Conservation (phyloP, 2,888 invertebrate genomes). For the Lepidocyrtoides sp. region DNA sequence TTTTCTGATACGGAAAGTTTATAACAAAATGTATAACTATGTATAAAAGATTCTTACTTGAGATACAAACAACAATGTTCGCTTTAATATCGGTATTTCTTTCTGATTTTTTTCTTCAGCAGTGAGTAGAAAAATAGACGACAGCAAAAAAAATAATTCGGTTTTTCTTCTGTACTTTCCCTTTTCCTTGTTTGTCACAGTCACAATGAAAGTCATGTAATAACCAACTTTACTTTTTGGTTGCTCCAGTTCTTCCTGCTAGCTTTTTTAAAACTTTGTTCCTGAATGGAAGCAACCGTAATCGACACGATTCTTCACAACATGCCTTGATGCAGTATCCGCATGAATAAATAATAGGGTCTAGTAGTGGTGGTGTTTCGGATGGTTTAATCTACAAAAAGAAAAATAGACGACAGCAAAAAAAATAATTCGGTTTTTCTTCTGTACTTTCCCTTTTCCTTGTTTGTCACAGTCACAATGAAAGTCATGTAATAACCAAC, state of each 20-base stretch:
- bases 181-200: neutral
- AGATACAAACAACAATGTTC: constrained; percentile 31
- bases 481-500: neutral
- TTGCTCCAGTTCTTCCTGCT: neutral
- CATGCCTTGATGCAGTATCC: too few relatives aligned
- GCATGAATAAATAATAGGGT: too few relatives aligned
- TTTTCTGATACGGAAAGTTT: neutral
- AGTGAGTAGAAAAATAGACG: neutral
- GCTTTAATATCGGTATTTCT: neutral
- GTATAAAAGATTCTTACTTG: neutral
- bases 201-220: neutral
- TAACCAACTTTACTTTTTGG: constrained; percentile 17
- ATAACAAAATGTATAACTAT: neutral
- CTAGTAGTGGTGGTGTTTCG: too few relatives aligned
- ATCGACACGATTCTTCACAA: too few relatives aligned
- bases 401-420: neutral
- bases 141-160: neutral
- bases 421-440: neutral
- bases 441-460: constrained; percentile 1
- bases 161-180: neutral
- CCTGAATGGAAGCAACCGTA: too few relatives aligned
- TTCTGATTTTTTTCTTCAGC: constrained; percentile 10
- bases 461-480: neutral
- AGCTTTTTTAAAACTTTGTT: neutral
- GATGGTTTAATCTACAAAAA: too few relatives aligned